These are phyloP conservation scores for Tachystola acroxantha DNA, from an alignment of 2,888 invertebrate genomes.

Conservation along the genomic window DNA sequence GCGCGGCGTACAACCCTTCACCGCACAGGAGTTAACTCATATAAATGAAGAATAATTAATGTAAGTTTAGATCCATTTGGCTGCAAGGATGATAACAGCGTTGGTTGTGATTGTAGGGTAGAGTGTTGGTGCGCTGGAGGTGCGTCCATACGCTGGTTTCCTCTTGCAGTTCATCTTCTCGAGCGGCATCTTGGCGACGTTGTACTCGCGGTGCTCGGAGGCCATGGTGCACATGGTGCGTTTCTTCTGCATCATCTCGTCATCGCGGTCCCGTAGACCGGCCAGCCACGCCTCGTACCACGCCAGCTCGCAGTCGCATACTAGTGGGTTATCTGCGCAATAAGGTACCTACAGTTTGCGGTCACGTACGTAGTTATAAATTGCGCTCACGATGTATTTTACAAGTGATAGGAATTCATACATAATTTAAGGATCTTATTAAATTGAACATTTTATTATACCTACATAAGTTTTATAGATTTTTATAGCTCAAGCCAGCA, in stretches of 20 bases:
- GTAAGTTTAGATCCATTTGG: constrained; percentile 45
- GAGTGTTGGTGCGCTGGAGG: constrained; percentile 40
- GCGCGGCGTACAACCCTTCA: constrained; percentile 48
- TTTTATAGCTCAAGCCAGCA: too few species aligned
- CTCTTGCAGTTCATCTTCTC: constrained; percentile 91
- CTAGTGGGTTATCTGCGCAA: constrained; percentile 88
- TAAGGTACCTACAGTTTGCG: constrained; percentile 4
- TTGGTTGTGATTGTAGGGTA: constrained; percentile 38
- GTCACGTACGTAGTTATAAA: too few species aligned
- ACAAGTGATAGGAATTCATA: too few species aligned
- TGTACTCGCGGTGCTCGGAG: constrained; percentile 89
- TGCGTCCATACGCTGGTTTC: constrained; percentile 72
- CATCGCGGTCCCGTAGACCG: constrained; percentile 87
- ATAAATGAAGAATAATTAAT: constrained; percentile 4
- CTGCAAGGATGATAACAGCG: constrained; percentile 38
- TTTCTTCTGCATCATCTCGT: constrained; percentile 93
- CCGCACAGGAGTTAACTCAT: constrained; percentile 24
- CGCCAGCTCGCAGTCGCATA: constrained; percentile 91
- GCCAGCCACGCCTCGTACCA: constrained; percentile 93
- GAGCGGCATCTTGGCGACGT: constrained; percentile 87
- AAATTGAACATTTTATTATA: too few species aligned
- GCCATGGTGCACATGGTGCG: constrained; percentile 89
- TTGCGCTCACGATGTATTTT: too few species aligned
- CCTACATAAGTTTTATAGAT: too few species aligned
- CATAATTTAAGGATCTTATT: too few species aligned